Base-by-base conservation (phyloP, 2,797 vertebrate species). In the Cirrhinus mrigala region DNA sequence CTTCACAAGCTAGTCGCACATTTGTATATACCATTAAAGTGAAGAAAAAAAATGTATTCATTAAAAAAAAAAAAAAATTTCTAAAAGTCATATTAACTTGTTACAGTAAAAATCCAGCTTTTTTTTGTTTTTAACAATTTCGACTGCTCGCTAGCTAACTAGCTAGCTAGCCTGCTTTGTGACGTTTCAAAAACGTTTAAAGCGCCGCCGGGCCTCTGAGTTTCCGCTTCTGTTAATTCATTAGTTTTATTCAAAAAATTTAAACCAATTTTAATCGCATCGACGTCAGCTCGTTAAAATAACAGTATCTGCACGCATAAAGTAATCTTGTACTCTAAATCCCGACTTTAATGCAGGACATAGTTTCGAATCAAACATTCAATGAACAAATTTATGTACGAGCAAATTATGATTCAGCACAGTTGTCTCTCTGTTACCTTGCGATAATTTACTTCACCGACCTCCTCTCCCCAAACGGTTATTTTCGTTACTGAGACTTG, bases 151-250 rank as follows among this genome's bases (percentile, higher is more conserved):
- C n/a, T 60, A 62, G 24, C 16, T 56, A 20, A 37, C 37, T 73
- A 60, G 18, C 1, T 66, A 77, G 44, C 46, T 15, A 44, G 22
- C 6, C 2, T 0, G n/a, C 27, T 70, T 40, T 3, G 3, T n/a
- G 10, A 85, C 84, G 84, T 85, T 79, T 5, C 33, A 6, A 3
- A 20, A 44, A 78, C 82, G 82, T 80, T 80, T 37, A 52, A 58
- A 58, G 76, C 27, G 4, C 33, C 27, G 24, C 37, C 20, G 20
- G 77, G 84, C 68, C 84, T 81, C 6, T 44, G 29, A 18, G 37
- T 20, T 58, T 82, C 66, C 15, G 66, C 54, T 20, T 0, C 22
- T 29, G 27, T 71, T 79, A 85, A 79, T 73, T 79, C 76, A 50
- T 62, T 60, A 1, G 40, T 10, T 56, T 58, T 1, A 11, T 18